Evolutionary conservation across 2,888 invertebrate species (phyloP).

Genomic region (Rotaria magnacalcarata): DNA sequence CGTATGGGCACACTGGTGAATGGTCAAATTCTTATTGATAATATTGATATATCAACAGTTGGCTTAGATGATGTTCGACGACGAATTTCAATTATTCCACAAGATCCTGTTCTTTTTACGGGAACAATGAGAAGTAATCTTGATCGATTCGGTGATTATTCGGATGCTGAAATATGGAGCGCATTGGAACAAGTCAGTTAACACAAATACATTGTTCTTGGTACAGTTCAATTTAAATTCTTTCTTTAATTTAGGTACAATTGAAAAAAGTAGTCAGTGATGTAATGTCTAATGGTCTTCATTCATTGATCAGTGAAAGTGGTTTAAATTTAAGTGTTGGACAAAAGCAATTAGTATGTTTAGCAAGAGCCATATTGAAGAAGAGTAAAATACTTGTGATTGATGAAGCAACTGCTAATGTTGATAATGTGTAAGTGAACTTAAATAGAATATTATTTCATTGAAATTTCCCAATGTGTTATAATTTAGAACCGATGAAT

Average conservation of each 20-base stretch:
- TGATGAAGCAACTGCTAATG: constrained; percentile 52
- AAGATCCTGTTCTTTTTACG: constrained; percentile 59
- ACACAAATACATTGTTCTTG: too few species aligned
- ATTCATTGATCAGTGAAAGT: too few species aligned
- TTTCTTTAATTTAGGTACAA: too few species aligned
- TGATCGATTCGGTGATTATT: constrained; percentile 56
- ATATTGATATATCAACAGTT: constrained; percentile 38
- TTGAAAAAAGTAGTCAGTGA: too few species aligned
- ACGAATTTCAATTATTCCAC: constrained; percentile 48
- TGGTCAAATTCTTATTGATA: constrained; percentile 45
- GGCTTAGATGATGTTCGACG: constrained; percentile 45
- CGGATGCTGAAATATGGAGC: constrained; percentile 55
- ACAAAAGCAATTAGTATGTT: constrained; percentile 56
- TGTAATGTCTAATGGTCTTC: too few species aligned
- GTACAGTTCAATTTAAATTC: too few species aligned
- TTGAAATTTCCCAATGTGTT: too few species aligned
- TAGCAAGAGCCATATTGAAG: constrained; percentile 55
- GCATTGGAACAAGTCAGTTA: constrained; percentile 53
- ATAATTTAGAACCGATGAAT: too few species aligned
- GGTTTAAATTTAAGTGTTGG: constrained; percentile 51
- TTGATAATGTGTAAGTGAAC: constrained; percentile 49
- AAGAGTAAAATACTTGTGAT: constrained; percentile 55
- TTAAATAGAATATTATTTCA: too few species aligned
- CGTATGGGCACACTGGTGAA: constrained; percentile 36
- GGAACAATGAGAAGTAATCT: constrained; percentile 57